phyloP scores from a whole-genome alignment of 2,888 invertebrate species.

The Chrysomela aeneicollis region DNA sequence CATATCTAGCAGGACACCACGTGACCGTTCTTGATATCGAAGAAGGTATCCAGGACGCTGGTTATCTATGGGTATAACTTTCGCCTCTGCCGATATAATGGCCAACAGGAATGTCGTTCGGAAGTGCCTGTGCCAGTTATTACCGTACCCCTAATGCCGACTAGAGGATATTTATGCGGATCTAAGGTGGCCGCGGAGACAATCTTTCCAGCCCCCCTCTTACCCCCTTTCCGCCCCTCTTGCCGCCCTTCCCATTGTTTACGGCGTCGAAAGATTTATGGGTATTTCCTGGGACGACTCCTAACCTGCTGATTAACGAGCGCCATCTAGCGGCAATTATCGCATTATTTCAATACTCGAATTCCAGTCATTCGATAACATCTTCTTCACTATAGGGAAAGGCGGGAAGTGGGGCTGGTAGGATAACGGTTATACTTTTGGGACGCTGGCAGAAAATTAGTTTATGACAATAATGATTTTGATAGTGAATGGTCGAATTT shows the following conservation, averaged over 20 bases:
- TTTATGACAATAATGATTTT: no score
- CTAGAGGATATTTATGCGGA: background rate
- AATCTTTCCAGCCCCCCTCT: background rate
- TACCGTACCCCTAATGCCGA: background rate
- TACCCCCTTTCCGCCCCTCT: background rate
- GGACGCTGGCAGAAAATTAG: no score
- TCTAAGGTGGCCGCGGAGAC: background rate
- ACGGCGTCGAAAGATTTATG: background rate
- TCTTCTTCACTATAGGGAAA: no score
- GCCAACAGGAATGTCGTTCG: background rate
- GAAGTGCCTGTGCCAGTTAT: background rate
- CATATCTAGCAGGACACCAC: no score
- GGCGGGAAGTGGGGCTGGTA: no score
- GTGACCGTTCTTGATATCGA: no score
- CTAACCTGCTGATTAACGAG: background rate
- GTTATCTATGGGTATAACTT: background rate
- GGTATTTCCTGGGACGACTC: background rate
- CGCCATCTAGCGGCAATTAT: background rate
- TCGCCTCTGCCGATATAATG: background rate
- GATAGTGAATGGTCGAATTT: no score
- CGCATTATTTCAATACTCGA: background rate
- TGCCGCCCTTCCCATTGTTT: background rate
- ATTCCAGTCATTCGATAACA: no score
- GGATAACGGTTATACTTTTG: no score
- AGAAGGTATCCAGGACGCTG: no score